Evolutionary conservation across 2,888 invertebrate genomes (phyloP).

Genomic region (Omphaloscelis lunosa): DNA sequence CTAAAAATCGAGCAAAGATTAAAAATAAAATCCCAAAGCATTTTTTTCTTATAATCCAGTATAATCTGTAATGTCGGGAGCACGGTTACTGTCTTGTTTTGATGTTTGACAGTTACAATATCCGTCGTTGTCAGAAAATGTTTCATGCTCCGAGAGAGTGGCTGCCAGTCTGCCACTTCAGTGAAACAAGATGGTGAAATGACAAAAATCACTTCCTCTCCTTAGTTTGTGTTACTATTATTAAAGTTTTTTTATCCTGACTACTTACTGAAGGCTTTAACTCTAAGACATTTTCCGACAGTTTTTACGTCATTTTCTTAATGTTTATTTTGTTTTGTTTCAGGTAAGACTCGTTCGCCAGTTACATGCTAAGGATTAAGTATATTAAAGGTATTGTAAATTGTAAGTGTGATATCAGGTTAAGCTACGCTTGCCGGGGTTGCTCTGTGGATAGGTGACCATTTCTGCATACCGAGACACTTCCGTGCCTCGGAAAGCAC

Average conservation of each 20-base stretch:
- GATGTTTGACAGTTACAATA: slow-evolving; percentile 77
- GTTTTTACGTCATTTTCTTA: neutral
- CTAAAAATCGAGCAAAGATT: slow-evolving; percentile 12
- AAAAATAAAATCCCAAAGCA: slow-evolving; percentile 19
- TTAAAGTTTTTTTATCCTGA: slow-evolving; percentile 14
- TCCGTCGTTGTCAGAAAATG: slow-evolving; percentile 76
- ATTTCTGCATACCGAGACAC: no score
- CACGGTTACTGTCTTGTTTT: slow-evolving; percentile 61
- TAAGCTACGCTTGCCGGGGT: no score
- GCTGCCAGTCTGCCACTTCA: slow-evolving; percentile 59
- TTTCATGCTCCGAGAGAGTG: slow-evolving; percentile 69
- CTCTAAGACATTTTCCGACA: neutral
- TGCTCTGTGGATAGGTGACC: no score
- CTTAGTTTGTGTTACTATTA: slow-evolving; percentile 30
- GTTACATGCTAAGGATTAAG: neutral
- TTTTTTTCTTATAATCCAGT: slow-evolving; percentile 34
- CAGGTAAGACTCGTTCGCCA: slow-evolving; percentile 25
- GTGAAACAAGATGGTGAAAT: slow-evolving; percentile 58
- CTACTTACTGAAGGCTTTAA: slow-evolving; percentile 1
- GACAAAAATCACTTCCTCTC: slow-evolving; percentile 51
- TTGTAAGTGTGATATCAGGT: no score
- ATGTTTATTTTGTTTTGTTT: slow-evolving; percentile 21
- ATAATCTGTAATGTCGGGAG: slow-evolving; percentile 47
- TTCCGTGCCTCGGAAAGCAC: no score
- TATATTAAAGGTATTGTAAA: neutral